These are phyloP conservation scores for Ficedula albicollis DNA, from an alignment of 2,797 vertebrate genomes.

Conservation along the genomic window DNA sequence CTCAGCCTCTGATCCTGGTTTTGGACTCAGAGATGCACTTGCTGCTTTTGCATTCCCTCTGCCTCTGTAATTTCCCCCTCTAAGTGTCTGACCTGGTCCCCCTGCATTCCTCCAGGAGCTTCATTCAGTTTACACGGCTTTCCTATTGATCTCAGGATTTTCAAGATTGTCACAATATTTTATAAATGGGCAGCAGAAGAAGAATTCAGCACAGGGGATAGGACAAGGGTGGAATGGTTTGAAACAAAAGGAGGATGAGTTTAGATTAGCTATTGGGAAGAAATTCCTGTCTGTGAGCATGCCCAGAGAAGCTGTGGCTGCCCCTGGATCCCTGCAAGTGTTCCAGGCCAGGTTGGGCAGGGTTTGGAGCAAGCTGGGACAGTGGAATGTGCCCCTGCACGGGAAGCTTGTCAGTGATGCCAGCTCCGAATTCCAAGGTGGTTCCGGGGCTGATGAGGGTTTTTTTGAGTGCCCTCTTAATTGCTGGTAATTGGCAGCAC, in stretches of 20 bases:
- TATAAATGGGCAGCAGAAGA: not conserved
- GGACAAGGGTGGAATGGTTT: not conserved
- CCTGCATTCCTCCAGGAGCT: not conserved
- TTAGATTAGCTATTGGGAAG: not conserved
- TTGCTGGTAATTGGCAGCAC: not conserved
- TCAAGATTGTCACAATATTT: not conserved
- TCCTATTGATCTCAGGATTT: not conserved
- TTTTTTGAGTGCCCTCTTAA: not conserved
- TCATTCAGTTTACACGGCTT: not conserved
- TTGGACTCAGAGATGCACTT: not conserved
- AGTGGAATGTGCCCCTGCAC: not conserved
- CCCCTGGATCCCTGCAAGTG: not conserved
- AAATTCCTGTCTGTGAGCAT: not conserved
- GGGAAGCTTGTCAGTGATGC: not conserved
- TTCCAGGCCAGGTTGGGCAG: accelerated
- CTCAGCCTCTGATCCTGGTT: not conserved
- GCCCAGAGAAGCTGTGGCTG: not conserved
- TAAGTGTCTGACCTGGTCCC: not conserved
- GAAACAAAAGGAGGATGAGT: not conserved
- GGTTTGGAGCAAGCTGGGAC: accelerated
- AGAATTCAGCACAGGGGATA: not conserved
- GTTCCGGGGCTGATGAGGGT: not conserved
- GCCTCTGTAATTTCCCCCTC: not conserved
- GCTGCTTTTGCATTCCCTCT: not conserved
- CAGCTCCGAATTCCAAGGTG: not conserved